Evolutionary conservation across 2,888 invertebrate species (phyloP).

Genomic region (Lottia scabra): DNA sequence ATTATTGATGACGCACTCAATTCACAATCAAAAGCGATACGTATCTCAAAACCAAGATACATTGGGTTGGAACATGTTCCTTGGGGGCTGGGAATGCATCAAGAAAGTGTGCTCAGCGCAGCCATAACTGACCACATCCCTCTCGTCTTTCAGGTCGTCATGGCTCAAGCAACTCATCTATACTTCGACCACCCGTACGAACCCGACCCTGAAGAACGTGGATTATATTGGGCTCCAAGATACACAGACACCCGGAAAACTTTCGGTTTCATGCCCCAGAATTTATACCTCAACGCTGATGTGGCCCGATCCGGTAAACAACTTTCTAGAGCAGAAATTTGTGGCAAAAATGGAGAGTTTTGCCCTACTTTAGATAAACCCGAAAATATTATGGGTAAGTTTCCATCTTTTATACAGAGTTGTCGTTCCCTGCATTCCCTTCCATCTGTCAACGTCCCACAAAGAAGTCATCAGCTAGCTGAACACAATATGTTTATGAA

Average conservation of each 20-base stretch:
- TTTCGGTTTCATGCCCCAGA: conserved; percentile 54
- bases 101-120: too few relatives aligned
- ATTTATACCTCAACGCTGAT: conserved; percentile 48
- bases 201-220: conserved; percentile 60
- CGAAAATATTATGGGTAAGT: conserved; percentile 60
- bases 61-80: too few relatives aligned
- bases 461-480: too few relatives aligned
- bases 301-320: conserved; percentile 47
- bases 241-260: conserved; percentile 56
- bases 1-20: too few relatives aligned
- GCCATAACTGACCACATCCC: too few relatives aligned
- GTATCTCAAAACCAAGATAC: too few relatives aligned
- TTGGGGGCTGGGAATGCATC: too few relatives aligned
- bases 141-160: conserved; percentile 47
- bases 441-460: too few relatives aligned
- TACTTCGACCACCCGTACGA: conserved; percentile 64
- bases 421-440: too few relatives aligned
- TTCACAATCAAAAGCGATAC: too few relatives aligned
- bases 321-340: conserved; percentile 39
- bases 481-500: too few relatives aligned
- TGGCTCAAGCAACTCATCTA: conserved; percentile 58
- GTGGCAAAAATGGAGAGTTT: conserved; percentile 35
- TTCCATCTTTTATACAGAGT: too few relatives aligned
- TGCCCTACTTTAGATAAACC: conserved; percentile 47
- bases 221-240: conserved; percentile 64